Conservation (phyloP, 2,797 vertebrate genomes). For the Pteropus rufus region DNA sequence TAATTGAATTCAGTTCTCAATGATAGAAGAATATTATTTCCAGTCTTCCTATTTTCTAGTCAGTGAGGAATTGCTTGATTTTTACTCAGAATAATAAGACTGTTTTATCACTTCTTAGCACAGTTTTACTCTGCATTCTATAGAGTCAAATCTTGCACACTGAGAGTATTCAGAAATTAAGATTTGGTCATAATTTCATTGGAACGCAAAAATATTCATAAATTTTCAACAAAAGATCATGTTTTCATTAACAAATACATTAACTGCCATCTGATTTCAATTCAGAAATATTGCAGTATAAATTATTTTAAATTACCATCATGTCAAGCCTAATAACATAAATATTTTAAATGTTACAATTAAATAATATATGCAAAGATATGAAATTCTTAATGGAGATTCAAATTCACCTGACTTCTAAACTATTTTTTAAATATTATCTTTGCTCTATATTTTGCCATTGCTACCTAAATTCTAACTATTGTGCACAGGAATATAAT, state of each 20-base stretch:
- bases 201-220: not conserved
- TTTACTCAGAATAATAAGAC: not conserved
- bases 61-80: not conserved
- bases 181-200: not conserved
- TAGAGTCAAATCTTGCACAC: not conserved
- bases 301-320: not conserved
- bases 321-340: not conserved
- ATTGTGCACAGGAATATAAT: not conserved
- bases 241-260: not conserved
- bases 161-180: not conserved
- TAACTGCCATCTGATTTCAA: not conserved
- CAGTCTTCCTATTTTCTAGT: not conserved
- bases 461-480: not conserved
- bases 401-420: constrained; percentile 16
- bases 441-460: constrained; percentile 43
- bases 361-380: not conserved
- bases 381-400: not conserved
- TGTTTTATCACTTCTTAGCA: not conserved
- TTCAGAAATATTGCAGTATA: not conserved
- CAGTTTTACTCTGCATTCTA: not conserved
- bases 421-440: not conserved
- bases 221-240: not conserved
- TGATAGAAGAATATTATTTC: not conserved
- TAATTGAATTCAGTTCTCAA: not conserved
- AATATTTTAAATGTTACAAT: not conserved